Evolutionary conservation across 2,797 vertebrate species (phyloP).

Genomic region (Rhincodon typus): DNA sequence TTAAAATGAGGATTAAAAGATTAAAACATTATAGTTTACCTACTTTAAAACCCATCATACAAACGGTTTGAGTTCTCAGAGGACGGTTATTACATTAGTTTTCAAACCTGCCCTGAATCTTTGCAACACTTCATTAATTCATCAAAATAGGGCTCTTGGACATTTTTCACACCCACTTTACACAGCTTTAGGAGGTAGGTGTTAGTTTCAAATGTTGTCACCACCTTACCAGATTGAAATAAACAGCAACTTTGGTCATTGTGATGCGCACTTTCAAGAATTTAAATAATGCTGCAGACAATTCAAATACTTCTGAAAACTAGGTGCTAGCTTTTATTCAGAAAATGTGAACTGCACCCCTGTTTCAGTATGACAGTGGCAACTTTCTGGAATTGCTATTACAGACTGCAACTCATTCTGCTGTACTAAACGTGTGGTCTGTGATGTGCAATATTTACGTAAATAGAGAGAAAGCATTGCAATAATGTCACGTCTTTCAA

Average conservation of each 20-base stretch:
- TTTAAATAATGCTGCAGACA: neutral
- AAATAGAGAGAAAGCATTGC: neutral
- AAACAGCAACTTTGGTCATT: constrained; percentile 17
- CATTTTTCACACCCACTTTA: neutral
- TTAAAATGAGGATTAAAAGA: too few species aligned
- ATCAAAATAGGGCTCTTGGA: neutral
- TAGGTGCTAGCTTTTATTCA: neutral
- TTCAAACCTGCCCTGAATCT: neutral
- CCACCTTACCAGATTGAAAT: neutral
- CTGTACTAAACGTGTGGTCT: neutral
- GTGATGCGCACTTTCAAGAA: neutral
- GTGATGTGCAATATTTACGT: neutral
- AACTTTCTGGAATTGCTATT: neutral
- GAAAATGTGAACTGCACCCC: neutral
- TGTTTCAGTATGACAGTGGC: neutral
- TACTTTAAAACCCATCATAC: neutral
- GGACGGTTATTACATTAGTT: neutral
- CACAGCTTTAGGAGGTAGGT: neutral
- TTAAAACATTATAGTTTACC: too few species aligned
- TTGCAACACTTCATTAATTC: neutral
- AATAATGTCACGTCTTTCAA: neutral
- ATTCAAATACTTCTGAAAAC: neutral
- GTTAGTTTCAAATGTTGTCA: neutral
- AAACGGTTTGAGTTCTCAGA: neutral
- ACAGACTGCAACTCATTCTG: neutral